Evolutionary conservation across 2,113 vertebrate species (phyloP), one percentile per base, ranked within the genome.

Genomic region (Embiotoca jacksoni): DNA sequence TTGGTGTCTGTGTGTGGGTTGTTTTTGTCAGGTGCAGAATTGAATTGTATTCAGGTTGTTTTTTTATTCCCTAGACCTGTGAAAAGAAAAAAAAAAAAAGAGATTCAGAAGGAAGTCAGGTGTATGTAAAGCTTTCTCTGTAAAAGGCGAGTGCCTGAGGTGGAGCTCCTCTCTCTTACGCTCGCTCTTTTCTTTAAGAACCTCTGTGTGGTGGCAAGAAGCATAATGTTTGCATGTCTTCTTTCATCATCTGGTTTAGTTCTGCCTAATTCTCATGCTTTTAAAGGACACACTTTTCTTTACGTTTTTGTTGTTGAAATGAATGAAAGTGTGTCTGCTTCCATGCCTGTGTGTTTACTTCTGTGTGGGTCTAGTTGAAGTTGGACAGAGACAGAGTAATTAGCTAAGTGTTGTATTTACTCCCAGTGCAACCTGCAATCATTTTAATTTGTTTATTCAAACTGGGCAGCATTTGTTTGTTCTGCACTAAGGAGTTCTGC

Each of bases 391-490:
- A 83, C 68, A 75, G 37, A 72, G 77, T 86, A 84, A 92, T 89
- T 88, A 89, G 83, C 69, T 85, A 80, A 89, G 90, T 86, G 85
- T 88, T 86, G 78, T 49, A 76, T 87, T 90, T 88, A 79, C 70
- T 84, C 67, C 78, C 63, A 63, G 83, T 86, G 85, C 79, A 79
- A 78, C 78, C 82, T 79, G 82, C 75, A 87, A 84, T 89, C 80
- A 82, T 80, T 88, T 75, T 74, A 81, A 92, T 90, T 86, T 85
- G 83, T 90, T 89, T 86, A 73, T 88, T 86, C 60, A 80, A 77
- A 83, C 62, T 2, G 6, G 76, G 57, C 81, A 78, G 60, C 72
- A 49, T 75, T 84, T 88, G 73, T 84, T 89, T 82, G 63, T 77
- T 81, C 55, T 73, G 39, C 23, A 30, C 36, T 44, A 46, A 76